Base-by-base conservation (phyloP, 1,140 invertebrate genomes). In the Cyrtorhinus lividipennis region DNA sequence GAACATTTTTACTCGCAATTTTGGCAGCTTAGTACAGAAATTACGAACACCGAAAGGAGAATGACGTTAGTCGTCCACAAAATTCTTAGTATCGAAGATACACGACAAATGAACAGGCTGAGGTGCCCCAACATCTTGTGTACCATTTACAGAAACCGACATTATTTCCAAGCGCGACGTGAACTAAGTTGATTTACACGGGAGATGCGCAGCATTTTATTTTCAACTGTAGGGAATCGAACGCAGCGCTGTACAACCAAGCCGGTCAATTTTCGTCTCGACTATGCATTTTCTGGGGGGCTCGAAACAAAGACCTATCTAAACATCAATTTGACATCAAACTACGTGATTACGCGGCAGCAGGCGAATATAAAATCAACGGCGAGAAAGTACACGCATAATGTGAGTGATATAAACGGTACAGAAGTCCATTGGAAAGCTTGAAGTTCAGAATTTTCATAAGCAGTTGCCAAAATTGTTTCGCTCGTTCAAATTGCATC, bases 401-500 rank as follows among this genome's bases (percentile, higher is more conserved):
- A 57, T 59, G 26, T 59, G 58, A 59, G 26, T 59, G 27, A 26
- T 22, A 30, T 59, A 59, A 59, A 59, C 58, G 58, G 58, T 59
- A 59, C 58, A 59, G 58, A 59, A 30, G 20, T 53, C 48, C 48
- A 44, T 15, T 15, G 48, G 12, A 12, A 22, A 53, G 10, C n/a
- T 15, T 53, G 20, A 53, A 22, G 20, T 10, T n/a, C n/a, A n/a
- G n/a, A n/a, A n/a, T n/a, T n/a, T n/a, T n/a, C n/a, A n/a, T n/a
- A n/a, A n/a, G n/a, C n/a, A n/a, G n/a, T n/a, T n/a, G n/a, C n/a
- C 12, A 15, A 53, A 53, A 53, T 53, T 53, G n/a, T 27, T 27
- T 30, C n/a, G 30, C 56, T 53, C 27, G 24, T 77, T 81, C 89
- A 95, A 73, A 94, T 93, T 71, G 87, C 89, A 80, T 95, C 91